Conservation (phyloP, 1,140 invertebrate genomes). For the Drosophila trapezifrons region DNA sequence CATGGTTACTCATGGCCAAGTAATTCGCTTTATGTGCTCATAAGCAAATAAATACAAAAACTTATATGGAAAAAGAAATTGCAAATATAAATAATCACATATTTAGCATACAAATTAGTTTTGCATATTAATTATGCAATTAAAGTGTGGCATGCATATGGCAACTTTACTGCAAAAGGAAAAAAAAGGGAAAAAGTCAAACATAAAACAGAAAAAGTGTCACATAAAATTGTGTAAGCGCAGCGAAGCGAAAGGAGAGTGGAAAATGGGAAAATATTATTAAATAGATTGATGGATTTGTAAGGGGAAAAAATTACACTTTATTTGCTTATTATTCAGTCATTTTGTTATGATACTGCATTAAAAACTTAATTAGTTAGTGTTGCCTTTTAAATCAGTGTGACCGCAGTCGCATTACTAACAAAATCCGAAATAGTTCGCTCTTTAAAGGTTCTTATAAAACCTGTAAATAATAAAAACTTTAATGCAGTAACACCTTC, state of each 20-base stretch:
- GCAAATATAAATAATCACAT: slow-evolving; percentile 37
- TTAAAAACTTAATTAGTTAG: too few species aligned
- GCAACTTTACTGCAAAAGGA: background rate
- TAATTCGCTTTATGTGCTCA: slow-evolving; percentile 26
- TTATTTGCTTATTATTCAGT: background rate
- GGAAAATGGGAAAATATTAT: slow-evolving; percentile 9
- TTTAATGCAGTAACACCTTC: too few species aligned
- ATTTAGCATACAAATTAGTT: slow-evolving; percentile 74
- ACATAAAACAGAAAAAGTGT: slow-evolving; percentile 9
- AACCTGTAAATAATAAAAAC: too few species aligned
- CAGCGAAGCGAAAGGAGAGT: background rate
- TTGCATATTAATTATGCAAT: slow-evolving; percentile 73
- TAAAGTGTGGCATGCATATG: slow-evolving; percentile 44
- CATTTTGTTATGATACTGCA: too few species aligned
- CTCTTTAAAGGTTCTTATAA: too few species aligned
- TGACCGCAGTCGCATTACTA: too few species aligned
- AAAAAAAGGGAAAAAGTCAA: slow-evolving; percentile 7
- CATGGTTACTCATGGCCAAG: slow-evolving; percentile 49
- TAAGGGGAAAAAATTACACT: too few species aligned
- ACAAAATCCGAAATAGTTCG: too few species aligned
- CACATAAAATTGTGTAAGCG: slow-evolving; percentile 3
- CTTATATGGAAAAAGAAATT: slow-evolving; percentile 13
- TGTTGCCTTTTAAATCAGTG: too few species aligned
- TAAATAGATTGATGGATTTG: slow-evolving; percentile 22
- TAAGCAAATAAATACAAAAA: slow-evolving; percentile 23